A percentile compares a stretch with the other conserved stretches of the same genome.
These are phyloP conservation scores for Phymastichus coffea DNA, from an alignment of 1,140 invertebrate genomes.

Conservation along the genomic window DNA sequence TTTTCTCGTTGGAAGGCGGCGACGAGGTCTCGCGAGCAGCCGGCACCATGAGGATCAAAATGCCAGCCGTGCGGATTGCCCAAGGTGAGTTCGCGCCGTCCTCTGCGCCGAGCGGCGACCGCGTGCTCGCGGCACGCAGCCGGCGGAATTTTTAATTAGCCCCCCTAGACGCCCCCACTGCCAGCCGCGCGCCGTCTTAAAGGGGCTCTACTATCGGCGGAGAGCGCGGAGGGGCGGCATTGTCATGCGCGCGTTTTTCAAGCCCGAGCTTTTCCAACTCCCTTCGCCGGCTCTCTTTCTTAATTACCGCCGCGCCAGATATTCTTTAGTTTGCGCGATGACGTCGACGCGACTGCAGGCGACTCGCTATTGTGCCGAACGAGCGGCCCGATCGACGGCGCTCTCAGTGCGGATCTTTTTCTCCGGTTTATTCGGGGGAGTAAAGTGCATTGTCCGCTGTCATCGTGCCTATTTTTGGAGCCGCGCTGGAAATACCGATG, in stretches of 20 bases:
- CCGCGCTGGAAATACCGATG: too few species aligned
- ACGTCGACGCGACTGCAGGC: slow-evolving; percentile 46
- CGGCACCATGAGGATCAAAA: slow-evolving; percentile 96
- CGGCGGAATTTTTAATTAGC: slow-evolving; percentile 59
- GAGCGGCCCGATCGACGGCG: not conserved
- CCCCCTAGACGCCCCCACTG: slow-evolving; percentile 38
- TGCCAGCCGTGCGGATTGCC: slow-evolving; percentile 90
- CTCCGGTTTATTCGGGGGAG: not conserved
- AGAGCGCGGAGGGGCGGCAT: slow-evolving; percentile 44
- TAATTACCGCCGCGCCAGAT: slow-evolving; percentile 54
- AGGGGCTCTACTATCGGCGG: not conserved
- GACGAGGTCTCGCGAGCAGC: too few species aligned
- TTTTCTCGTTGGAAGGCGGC: too few species aligned
- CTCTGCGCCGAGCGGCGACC: too few species aligned
- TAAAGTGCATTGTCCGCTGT: not conserved
- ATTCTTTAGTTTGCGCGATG: slow-evolving; percentile 57
- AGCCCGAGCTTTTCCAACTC: slow-evolving; percentile 53
- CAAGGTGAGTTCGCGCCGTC: slow-evolving; percentile 68
- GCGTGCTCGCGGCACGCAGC: too few species aligned
- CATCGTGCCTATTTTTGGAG: not conserved
- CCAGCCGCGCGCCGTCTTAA: not conserved
- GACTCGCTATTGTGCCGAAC: slow-evolving; percentile 18
- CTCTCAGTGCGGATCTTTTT: not conserved
- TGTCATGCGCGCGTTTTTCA: slow-evolving; percentile 58
- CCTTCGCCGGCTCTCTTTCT: slow-evolving; percentile 47